A percentile compares a stretch with the other conserved stretches of the same genome.
Evolutionary conservation across 2,888 invertebrate species (phyloP).

Genomic region (Tachina lurida): DNA sequence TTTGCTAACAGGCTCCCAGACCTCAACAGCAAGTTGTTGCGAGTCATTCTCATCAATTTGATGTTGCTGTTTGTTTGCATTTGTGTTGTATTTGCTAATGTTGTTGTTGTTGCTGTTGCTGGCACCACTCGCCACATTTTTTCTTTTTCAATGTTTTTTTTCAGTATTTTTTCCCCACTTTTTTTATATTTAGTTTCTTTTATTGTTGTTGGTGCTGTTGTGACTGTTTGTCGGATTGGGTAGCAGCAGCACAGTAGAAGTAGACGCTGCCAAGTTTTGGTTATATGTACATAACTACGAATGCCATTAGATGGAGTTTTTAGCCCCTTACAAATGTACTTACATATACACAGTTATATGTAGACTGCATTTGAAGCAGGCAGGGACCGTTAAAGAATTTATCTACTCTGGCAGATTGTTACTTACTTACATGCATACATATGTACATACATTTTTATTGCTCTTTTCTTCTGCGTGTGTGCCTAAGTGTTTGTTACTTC

Average conservation of each 20-base stretch:
- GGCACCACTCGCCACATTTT: slow-evolving; percentile 12
- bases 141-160: slow-evolving; percentile 25
- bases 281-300: not conserved
- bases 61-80: slow-evolving; percentile 1
- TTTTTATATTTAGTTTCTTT: slow-evolving; percentile 21
- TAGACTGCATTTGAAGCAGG: slow-evolving; percentile 15
- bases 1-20: slow-evolving; percentile 78
- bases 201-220: slow-evolving; percentile 46
- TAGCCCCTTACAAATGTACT: slow-evolving; percentile 10
- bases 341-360: not conserved
- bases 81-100: not conserved
- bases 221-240: slow-evolving; percentile 30
- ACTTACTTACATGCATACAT: not conserved
- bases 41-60: slow-evolving; percentile 23
- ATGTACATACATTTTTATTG: not conserved
- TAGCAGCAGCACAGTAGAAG: slow-evolving; percentile 46
- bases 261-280: slow-evolving; percentile 28
- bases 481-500: too few relatives aligned
- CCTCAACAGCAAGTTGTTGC: slow-evolving; percentile 46
- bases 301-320: slow-evolving; percentile 30
- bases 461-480: slow-evolving; percentile 13
- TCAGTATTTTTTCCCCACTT: slow-evolving; percentile 29
- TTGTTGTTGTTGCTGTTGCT: slow-evolving; percentile 29
- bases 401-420: slow-evolving; percentile 51
- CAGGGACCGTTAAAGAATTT: slow-evolving; percentile 57